A percentile compares a stretch with the other conserved stretches of the same genome.
Evolutionary conservation across 2,113 vertebrate genomes (phyloP).

Genomic region (Narcine bancroftii): DNA sequence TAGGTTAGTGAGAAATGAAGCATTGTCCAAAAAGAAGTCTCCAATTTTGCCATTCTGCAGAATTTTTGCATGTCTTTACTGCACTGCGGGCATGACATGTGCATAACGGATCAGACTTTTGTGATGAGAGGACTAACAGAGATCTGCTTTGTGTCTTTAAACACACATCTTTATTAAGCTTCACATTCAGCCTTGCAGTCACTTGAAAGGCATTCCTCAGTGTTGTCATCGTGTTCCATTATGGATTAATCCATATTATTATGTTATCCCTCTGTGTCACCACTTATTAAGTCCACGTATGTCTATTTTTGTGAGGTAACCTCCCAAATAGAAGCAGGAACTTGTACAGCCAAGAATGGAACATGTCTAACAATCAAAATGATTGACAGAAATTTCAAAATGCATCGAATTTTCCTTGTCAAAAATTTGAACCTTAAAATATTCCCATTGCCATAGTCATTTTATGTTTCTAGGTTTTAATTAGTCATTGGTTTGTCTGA

Average conservation of each 20-base stretch:
- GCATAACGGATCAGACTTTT: not conserved
- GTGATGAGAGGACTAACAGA: not conserved
- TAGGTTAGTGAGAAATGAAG: not conserved
- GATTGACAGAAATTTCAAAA: not conserved
- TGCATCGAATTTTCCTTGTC: not conserved
- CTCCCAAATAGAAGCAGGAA: not conserved
- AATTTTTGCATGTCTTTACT: not conserved
- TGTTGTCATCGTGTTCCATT: conserved; percentile 1
- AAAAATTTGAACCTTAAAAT: not conserved
- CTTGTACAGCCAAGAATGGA: not conserved
- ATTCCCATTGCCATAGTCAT: not conserved
- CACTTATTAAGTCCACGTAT: not conserved
- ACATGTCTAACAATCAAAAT: not conserved
- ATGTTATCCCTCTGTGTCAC: conserved; percentile 20
- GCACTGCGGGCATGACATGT: no score
- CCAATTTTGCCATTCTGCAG: not conserved
- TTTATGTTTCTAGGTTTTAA: not conserved
- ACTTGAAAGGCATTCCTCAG: conserved; percentile 14
- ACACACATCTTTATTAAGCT: not conserved
- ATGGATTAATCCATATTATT: not conserved
- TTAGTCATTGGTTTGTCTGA: not conserved
- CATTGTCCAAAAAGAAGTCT: not conserved
- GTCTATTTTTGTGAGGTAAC: not conserved
- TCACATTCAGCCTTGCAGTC: not conserved
- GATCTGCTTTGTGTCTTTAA: not conserved